Conservation (phyloP, 2,797 vertebrate genomes). For the Sandelia bainsii region DNA sequence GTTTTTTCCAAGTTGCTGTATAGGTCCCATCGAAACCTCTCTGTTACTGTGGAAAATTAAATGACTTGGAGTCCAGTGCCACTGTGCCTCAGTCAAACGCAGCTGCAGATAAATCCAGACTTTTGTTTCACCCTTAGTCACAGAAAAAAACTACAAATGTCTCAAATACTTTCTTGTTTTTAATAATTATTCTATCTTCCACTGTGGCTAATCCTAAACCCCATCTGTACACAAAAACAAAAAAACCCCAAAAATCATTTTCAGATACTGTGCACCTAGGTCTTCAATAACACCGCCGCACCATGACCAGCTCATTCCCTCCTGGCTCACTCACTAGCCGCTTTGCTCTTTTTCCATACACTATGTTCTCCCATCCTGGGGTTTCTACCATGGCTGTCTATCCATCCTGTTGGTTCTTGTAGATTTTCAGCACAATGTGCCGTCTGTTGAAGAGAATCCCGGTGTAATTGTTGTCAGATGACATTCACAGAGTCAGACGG, state of each 20-base stretch:
- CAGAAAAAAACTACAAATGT: slow-evolving; percentile 16
- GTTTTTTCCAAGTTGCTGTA: slow-evolving; percentile 5
- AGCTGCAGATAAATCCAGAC: too few species aligned
- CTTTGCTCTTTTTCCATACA: slow-evolving; percentile 60
- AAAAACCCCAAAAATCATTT: slow-evolving; percentile 45
- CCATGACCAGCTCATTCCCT: slow-evolving; percentile 64
- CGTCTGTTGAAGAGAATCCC: slow-evolving; percentile 61
- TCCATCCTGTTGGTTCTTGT: slow-evolving; percentile 32
- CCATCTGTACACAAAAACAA: slow-evolving; percentile 44
- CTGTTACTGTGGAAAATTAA: slow-evolving; percentile 36
- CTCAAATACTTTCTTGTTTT: slow-evolving; percentile 45
- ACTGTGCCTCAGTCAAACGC: too few species aligned
- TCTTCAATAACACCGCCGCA: slow-evolving; percentile 45
- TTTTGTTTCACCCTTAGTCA: slow-evolving; percentile 1
- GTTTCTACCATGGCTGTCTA: slow-evolving; percentile 37
- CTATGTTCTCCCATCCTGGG: slow-evolving; percentile 51
- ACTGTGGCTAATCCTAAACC: slow-evolving; percentile 53
- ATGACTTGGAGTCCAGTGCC: background rate
- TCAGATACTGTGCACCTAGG: slow-evolving; percentile 35
- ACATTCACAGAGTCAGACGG: slow-evolving; percentile 50
- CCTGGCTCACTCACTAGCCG: slow-evolving; percentile 49
- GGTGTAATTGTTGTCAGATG: slow-evolving; percentile 83
- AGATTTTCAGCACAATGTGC: slow-evolving; percentile 48
- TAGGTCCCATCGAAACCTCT: slow-evolving; percentile 10
- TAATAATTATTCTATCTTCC: slow-evolving; percentile 37